Percentiles rank a stretch among this genome's conserved stretches.
These are phyloP conservation scores for Amphibalanus amphitrite DNA, from an alignment of 1,140 invertebrate genomes.

Conservation along the genomic window DNA sequence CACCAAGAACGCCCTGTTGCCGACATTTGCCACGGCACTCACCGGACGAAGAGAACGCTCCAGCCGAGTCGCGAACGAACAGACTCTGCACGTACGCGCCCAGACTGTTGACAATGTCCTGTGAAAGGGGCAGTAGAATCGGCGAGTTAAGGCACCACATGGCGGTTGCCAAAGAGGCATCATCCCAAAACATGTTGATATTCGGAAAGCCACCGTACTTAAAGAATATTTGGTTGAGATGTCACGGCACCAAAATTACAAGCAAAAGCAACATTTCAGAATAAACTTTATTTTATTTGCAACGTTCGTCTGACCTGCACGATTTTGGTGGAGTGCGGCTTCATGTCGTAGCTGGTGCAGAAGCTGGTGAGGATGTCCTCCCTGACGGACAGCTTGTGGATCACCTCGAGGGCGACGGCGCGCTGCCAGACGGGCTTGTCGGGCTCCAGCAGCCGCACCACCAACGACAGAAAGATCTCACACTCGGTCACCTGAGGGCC, in stretches of 20 bases:
- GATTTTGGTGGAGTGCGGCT: constrained; percentile 74
- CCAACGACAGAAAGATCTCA: constrained; percentile 92
- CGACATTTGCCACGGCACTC: no score
- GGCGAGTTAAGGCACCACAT: neutral
- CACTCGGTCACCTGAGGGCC: constrained; percentile 68
- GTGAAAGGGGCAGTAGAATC: constrained; percentile 19
- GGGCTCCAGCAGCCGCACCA: constrained; percentile 91
- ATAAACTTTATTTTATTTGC: no score
- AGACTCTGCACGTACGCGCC: constrained; percentile 89
- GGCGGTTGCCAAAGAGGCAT: no score
- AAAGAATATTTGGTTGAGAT: no score
- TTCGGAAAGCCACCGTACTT: no score
- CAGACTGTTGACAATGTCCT: constrained; percentile 87
- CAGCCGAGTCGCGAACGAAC: constrained; percentile 40
- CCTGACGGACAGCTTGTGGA: constrained; percentile 83
- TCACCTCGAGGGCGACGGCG: constrained; percentile 80
- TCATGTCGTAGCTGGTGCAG: constrained; percentile 69
- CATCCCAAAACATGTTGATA: no score
- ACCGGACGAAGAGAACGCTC: neutral
- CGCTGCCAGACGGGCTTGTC: constrained; percentile 94
- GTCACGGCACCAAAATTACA: no score
- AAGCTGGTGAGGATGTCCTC: constrained; percentile 75
- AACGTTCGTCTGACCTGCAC: constrained; percentile 34
- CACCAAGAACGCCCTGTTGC: no score
- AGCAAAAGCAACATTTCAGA: no score